Base-by-base conservation (phyloP, 2,888 invertebrate genomes). In the Idaea dimidiata region DNA sequence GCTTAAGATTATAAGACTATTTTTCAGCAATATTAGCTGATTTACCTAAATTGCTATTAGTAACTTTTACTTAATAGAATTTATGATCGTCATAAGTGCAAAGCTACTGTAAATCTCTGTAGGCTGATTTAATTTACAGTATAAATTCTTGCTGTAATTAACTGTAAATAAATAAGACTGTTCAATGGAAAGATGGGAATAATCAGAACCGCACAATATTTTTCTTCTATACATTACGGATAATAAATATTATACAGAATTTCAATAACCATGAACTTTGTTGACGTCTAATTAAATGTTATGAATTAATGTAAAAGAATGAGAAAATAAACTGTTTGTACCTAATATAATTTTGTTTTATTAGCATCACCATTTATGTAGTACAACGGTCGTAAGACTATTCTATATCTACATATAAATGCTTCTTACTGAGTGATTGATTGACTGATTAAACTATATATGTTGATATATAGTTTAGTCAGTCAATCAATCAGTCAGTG, bases 141-240 rank as follows among this genome's bases (percentile, higher is more conserved):
- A 43, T 43, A 43, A 3, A 43, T 43, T 43, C 43, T 14, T 43
- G 43, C 43, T 54, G 32, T 61, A 63, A 53, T 58, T 61, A 43
- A 68, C 59, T 81, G 78, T 81, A 78, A 77, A 80, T 83, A 80
- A 78, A 79, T 83, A 85, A 88, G 87, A 88, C 88, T 88, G 87
- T 86, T 78, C 73, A 76, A 82, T 73, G 78, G 79, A 77, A 82
- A 79, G 71, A 74, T 82, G 74, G 77, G 72, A 74, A 77, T 79
- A 82, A 78, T 79, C 81, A 80, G 77, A 79, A 80, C 82, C 87
- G 87, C 87, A 88, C 87, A 88, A 88, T 83, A 83, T 67, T 84
- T 83, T 82, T 81, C 84, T 83, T 84, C 82, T 85, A 82, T 83
- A 77, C 75, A 74, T 73, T 71, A 66, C 70, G 14, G 8, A 65